These are phyloP conservation scores for Aricia artaxerxes DNA, from an alignment of 2,888 invertebrate species.

Conservation along the genomic window DNA sequence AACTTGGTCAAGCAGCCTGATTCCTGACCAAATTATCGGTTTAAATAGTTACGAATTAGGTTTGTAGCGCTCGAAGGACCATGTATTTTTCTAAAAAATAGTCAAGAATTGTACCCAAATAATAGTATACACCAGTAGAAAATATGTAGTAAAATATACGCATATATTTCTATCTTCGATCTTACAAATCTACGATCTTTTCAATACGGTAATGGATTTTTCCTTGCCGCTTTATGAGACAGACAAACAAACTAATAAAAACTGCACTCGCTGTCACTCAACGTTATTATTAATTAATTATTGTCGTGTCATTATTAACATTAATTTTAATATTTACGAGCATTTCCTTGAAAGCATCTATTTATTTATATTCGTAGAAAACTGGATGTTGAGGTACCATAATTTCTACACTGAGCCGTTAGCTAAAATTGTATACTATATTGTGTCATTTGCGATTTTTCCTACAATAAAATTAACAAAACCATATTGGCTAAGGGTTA, in stretches of 20 bases:
- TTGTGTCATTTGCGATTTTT: too few species aligned
- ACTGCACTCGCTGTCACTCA: background rate
- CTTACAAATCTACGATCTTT: background rate
- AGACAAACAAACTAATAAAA: background rate
- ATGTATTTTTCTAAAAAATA: too few species aligned
- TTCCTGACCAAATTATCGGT: too few species aligned
- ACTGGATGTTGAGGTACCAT: background rate
- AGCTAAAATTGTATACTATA: background rate
- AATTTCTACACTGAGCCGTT: background rate
- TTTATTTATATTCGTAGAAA: background rate
- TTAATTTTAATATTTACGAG: background rate
- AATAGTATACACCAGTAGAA: too few species aligned
- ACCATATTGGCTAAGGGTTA: too few species aligned
- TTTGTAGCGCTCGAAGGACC: too few species aligned
- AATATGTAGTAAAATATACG: background rate
- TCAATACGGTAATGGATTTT: background rate
- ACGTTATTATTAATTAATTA: background rate
- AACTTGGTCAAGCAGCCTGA: too few species aligned
- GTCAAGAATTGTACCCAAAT: too few species aligned
- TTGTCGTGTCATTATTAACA: background rate
- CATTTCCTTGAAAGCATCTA: background rate
- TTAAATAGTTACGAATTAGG: too few species aligned
- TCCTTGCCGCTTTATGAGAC: conserved; percentile 3
- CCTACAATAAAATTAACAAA: too few species aligned
- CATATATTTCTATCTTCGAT: background rate